Conservation (phyloP, 2,113 vertebrate genomes). For the Elachura formosa region DNA sequence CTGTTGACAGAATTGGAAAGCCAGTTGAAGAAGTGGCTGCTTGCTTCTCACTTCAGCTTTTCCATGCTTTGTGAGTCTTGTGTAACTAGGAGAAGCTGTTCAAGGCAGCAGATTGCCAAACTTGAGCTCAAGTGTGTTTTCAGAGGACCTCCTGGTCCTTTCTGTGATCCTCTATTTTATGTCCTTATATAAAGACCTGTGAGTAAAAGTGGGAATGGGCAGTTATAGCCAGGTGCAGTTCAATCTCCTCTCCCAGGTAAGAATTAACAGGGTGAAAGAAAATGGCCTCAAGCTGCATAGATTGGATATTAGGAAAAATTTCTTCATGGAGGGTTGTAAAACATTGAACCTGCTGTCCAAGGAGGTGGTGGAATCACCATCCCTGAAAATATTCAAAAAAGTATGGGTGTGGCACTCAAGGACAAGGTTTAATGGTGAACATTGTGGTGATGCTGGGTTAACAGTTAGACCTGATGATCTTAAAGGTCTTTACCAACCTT, state of each 20-base stretch:
- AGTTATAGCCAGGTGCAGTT: not conserved
- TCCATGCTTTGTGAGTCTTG: not conserved
- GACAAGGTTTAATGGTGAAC: not conserved
- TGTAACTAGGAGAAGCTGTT: not conserved
- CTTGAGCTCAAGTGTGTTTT: not conserved
- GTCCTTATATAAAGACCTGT: not conserved
- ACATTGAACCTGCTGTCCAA: not conserved
- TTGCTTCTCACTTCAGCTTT: not conserved
- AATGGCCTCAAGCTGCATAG: not conserved
- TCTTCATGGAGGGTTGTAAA: not conserved
- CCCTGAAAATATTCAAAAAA: not conserved
- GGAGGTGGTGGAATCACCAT: not conserved
- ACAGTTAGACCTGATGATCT: not conserved
- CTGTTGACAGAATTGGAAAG: not conserved
- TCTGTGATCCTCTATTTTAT: not conserved
- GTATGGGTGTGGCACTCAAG: fast-evolving
- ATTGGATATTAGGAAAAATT: not conserved
- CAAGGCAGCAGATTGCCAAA: not conserved
- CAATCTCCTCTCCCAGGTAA: not conserved
- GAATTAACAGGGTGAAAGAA: not conserved
- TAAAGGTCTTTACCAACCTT: not conserved
- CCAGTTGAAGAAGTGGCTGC: not conserved
- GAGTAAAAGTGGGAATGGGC: not conserved
- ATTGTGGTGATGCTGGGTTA: not conserved
- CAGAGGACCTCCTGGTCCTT: not conserved